A percentile compares a stretch with the other conserved stretches of the same genome.
Conservation (phyloP, 2,113 vertebrate genomes). For the Apus apus region DNA sequence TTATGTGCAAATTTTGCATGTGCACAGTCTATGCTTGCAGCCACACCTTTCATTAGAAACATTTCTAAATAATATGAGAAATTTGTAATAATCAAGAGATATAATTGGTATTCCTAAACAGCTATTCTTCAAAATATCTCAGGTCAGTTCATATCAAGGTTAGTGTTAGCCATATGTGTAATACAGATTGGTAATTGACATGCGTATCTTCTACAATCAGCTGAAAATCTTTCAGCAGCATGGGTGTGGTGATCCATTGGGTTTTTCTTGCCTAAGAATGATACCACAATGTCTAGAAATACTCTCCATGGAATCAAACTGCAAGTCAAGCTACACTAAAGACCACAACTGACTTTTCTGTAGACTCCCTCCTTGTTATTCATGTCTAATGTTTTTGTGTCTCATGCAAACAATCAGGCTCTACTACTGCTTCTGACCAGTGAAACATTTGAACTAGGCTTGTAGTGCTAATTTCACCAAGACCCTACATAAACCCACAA, state of each 20-base stretch:
- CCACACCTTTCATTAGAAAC: not conserved
- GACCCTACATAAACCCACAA: not conserved
- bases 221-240: not conserved
- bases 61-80: not conserved
- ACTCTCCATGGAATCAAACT: not conserved
- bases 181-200: not conserved
- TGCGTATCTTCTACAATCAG: not conserved
- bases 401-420: not conserved
- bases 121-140: not conserved
- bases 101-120: not conserved
- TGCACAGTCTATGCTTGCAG: not conserved
- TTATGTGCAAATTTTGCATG: not conserved
- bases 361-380: not conserved
- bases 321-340: not conserved
- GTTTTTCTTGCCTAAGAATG: not conserved
- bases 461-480: not conserved
- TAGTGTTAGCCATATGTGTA: not conserved
- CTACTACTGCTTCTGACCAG: not conserved
- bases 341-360: not conserved
- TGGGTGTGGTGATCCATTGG: rapidly evolving
- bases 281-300: not conserved
- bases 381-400: not conserved
- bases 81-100: not conserved
- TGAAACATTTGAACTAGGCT: not conserved
- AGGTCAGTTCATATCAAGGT: not conserved